Base-by-base conservation (phyloP, 2,888 invertebrate species). In the Phyllotreta cruciferae region DNA sequence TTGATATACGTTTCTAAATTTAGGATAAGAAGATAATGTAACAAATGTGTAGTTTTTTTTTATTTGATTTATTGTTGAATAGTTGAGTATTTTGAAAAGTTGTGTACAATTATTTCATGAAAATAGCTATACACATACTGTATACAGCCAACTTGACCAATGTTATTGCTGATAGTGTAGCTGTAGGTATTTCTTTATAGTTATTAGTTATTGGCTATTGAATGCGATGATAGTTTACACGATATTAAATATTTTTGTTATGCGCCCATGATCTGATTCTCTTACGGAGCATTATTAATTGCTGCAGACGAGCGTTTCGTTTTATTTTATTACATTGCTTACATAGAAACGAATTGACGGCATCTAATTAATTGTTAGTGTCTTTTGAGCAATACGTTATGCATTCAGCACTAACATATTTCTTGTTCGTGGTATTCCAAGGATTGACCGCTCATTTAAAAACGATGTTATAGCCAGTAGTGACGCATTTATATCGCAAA, bases 281-380 rank as follows among this genome's bases (percentile, higher is more conserved):
- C 35, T 24, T 38, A 41, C 39, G 45, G 56, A 41, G 41, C 10
- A 11, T 56, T 49, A 62, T 62, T 62, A 62, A 62, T 62, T 55
- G 56, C 44, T 44, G 45, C 53, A 57, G 52, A 44, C 53, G 35
- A 50, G 44, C 61, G 47, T 62, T 55, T 55, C 54, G 54, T 61
- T 62, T 62, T 44, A 62, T 62, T 62, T 62, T 62, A 62, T 62
- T 62, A 50, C 56, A 62, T 56, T 62, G 61, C 55, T 41, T 56
- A 62, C 49, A 62, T 62, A 47, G 60, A 56, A 56, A 62, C 41
- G 56, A 62, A 62, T 62, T 62, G 61, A 56, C 61, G 47, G 56
- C 42, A 49, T 50, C 61, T 62, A 55, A 62, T 62, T 55, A 62
- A 56, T 62, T 56, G 56, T 55, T 56, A 62, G 55, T 62, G 50